These are phyloP conservation scores for Smutsia temminckii DNA, from an alignment of 2,797 vertebrate species.

Conservation along the genomic window DNA sequence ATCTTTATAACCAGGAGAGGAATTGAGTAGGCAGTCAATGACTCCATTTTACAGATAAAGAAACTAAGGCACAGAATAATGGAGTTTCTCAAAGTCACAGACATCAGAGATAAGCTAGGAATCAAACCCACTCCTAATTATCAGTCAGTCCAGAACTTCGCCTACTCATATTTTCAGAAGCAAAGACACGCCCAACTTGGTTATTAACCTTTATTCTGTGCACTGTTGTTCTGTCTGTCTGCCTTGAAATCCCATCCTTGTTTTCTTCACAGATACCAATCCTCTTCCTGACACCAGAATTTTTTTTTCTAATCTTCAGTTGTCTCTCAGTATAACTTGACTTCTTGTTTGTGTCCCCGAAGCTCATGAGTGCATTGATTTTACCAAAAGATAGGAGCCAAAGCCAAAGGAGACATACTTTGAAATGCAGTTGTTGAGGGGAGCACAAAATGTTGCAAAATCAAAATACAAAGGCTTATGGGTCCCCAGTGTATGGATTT, in stretches of 20 bases:
- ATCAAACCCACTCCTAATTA: conserved; percentile 2
- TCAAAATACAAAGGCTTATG: conserved; percentile 26
- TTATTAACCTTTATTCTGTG: conserved; percentile 26
- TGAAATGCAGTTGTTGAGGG: conserved; percentile 55
- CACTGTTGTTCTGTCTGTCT: conserved; percentile 14
- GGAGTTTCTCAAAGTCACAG: conserved; percentile 31
- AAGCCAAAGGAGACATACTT: conserved; percentile 1
- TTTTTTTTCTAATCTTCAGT: conserved; percentile 29
- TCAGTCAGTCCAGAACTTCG: background rate
- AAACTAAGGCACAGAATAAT: conserved; percentile 53
- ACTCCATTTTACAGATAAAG: conserved; percentile 59
- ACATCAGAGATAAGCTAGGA: background rate
- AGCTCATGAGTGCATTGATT: conserved; percentile 44
- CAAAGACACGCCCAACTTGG: background rate
- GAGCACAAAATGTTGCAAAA: conserved; percentile 38
- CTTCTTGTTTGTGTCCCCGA: conserved; percentile 59
- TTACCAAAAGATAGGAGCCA: conserved; percentile 42
- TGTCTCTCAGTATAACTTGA: conserved; percentile 52
- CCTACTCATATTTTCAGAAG: background rate
- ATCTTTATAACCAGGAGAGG: conserved; percentile 25
- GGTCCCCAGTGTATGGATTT: background rate
- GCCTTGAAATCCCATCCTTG: conserved; percentile 48
- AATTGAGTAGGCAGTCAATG: background rate
- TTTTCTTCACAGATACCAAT: conserved; percentile 30
- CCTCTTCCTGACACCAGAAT: conserved; percentile 28